These are phyloP conservation scores for Lysandra coridon DNA, from an alignment of 2,888 invertebrate species.

Conservation along the genomic window DNA sequence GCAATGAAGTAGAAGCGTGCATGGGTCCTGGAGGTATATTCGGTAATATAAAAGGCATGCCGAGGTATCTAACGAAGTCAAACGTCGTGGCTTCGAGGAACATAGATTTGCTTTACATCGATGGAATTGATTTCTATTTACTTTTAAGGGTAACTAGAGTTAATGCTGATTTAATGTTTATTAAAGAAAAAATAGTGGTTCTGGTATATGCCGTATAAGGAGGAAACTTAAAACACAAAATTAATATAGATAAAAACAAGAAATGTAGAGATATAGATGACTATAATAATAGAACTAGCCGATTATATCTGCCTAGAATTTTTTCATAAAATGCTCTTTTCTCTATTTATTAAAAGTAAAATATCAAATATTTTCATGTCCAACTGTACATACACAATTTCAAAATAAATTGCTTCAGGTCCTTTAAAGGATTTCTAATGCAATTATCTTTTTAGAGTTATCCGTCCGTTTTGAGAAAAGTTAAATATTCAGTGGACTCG, in stretches of 20 bases:
- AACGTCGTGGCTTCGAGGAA: constrained; percentile 72
- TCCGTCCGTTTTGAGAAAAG: constrained; percentile 69
- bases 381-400: constrained; percentile 20
- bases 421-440: constrained; percentile 12
- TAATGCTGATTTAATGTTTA: no score
- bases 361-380: not conserved
- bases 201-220: no score
- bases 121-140: constrained; percentile 70
- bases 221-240: no score
- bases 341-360: not conserved
- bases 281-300: not conserved
- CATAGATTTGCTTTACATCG: constrained; percentile 70
- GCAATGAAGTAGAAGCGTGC: constrained; percentile 71
- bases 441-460: constrained; percentile 61
- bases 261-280: no score
- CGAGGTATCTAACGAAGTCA: constrained; percentile 65
- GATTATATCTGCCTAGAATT: no score
- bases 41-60: constrained; percentile 70
- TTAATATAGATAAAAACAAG: no score
- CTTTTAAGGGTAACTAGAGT: constrained; percentile 64
- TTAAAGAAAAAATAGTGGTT: no score
- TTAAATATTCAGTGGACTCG: constrained; percentile 59
- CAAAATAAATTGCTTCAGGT: constrained; percentile 21
- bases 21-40: constrained; percentile 78
- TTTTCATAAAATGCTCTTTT: not conserved